These are phyloP conservation scores for Saccostrea cuccullata DNA, from an alignment of 1,140 invertebrate species.

Conservation along the genomic window DNA sequence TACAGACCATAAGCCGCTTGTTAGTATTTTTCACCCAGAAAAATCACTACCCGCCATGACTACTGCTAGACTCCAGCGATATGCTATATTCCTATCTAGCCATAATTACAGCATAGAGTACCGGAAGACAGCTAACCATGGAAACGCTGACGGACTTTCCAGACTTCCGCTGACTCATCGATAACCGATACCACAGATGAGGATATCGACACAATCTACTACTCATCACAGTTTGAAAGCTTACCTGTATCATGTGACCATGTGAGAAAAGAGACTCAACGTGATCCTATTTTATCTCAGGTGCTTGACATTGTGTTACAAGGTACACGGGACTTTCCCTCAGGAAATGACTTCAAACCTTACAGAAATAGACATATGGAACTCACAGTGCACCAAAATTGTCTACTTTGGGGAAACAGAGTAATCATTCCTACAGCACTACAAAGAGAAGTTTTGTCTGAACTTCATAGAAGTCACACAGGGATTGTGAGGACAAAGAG, in stretches of 20 bases:
- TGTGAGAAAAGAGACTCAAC: slow-evolving; percentile 17
- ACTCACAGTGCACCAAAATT: slow-evolving; percentile 51
- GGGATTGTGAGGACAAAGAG: slow-evolving; percentile 81
- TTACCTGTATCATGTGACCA: slow-evolving; percentile 38
- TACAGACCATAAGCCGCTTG: slow-evolving; percentile 54
- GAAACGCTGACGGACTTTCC: slow-evolving; percentile 49
- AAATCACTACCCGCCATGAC: slow-evolving; percentile 63
- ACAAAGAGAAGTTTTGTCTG: slow-evolving; percentile 71
- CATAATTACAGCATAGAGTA: slow-evolving; percentile 53
- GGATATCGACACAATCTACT: slow-evolving; percentile 8
- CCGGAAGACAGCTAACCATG: slow-evolving; percentile 34
- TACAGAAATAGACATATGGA: slow-evolving; percentile 47
- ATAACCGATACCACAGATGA: neutral
- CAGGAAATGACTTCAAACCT: slow-evolving; percentile 32
- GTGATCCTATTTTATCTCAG: slow-evolving; percentile 9
- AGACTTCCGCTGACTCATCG: slow-evolving; percentile 43
- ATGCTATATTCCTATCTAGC: slow-evolving; percentile 64
- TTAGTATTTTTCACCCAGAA: slow-evolving; percentile 56
- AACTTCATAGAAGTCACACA: slow-evolving; percentile 80
- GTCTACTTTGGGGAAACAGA: slow-evolving; percentile 55
- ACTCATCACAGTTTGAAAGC: slow-evolving; percentile 31
- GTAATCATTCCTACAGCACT: slow-evolving; percentile 77
- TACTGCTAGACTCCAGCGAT: slow-evolving; percentile 71
- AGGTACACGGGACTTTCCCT: neutral
- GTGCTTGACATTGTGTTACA: slow-evolving; percentile 7